phyloP scores from a whole-genome alignment of 2,888 invertebrate genomes.

The Sarcophaga caerulescens region DNA sequence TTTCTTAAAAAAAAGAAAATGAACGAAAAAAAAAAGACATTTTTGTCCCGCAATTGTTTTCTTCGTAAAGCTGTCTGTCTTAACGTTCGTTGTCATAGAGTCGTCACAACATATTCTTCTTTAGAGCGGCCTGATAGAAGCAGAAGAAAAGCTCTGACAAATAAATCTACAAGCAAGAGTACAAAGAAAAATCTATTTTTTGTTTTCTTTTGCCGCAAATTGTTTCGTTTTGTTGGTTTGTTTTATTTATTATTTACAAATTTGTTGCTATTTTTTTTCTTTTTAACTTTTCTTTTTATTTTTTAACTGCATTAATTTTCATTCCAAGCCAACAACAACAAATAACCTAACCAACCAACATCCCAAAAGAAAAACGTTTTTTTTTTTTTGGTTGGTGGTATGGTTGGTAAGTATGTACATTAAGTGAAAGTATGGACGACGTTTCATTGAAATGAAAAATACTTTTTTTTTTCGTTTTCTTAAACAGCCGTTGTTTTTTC shows the following conservation, averaged over 20 bases:
- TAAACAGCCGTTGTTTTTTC: not conserved
- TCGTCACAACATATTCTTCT: not conserved
- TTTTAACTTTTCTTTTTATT: not conserved
- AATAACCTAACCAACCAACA: slow-evolving; percentile 8
- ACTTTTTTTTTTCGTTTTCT: not conserved
- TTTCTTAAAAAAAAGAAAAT: slow-evolving; percentile 16
- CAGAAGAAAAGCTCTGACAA: slow-evolving; percentile 22
- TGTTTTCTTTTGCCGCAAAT: slow-evolving; percentile 45
- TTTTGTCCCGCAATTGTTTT: slow-evolving; percentile 25
- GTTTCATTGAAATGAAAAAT: slow-evolving; percentile 49
- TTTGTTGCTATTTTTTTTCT: slow-evolving; percentile 28
- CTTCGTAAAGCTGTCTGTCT: not conserved
- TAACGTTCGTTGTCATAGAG: not conserved
- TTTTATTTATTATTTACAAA: slow-evolving; percentile 30
- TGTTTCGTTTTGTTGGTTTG: not conserved
- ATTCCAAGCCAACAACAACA: slow-evolving; percentile 4
- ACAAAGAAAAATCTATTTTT: slow-evolving; percentile 53
- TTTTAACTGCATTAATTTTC: slow-evolving; percentile 1
- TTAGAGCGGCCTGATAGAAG: not conserved
- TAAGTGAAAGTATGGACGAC: slow-evolving; percentile 64
- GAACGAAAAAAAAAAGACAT: not conserved
- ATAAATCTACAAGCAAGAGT: slow-evolving; percentile 15
- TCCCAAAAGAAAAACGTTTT: slow-evolving; percentile 60
- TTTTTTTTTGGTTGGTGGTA: not conserved
- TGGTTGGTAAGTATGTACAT: slow-evolving; percentile 29